Conservation (phyloP, 2,113 vertebrate species). For the Himantopus leucocephalus region DNA sequence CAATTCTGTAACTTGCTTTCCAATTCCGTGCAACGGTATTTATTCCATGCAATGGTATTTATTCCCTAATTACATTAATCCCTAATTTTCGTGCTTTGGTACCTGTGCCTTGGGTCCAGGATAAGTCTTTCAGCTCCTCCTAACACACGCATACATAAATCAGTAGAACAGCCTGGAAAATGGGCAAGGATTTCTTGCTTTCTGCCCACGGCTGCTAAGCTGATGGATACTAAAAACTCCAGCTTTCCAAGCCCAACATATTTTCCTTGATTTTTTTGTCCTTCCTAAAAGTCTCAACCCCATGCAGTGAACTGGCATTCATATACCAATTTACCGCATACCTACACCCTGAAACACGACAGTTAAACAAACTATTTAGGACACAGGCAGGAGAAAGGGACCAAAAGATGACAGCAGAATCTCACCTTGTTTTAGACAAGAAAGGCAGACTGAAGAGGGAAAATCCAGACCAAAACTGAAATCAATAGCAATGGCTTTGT, state of each 20-base stretch:
- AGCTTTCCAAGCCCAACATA: background rate
- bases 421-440: background rate
- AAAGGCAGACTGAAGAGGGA: background rate
- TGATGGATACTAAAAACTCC: background rate
- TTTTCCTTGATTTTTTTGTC: background rate
- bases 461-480: background rate
- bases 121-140: background rate
- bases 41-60: background rate
- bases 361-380: background rate
- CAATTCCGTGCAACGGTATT: background rate
- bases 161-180: background rate
- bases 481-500: background rate
- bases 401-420: background rate
- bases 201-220: background rate
- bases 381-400: background rate
- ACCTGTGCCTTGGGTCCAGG: background rate
- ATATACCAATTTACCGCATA: background rate
- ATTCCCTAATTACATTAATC: background rate
- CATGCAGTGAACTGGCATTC: background rate
- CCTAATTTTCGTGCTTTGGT: background rate
- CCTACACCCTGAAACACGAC: background rate
- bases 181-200: background rate
- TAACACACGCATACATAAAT: background rate
- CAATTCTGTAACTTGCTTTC: background rate
- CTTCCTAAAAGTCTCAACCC: background rate